Conservation (phyloP, 1,140 invertebrate genomes). For the Aleiodes sp. region DNA sequence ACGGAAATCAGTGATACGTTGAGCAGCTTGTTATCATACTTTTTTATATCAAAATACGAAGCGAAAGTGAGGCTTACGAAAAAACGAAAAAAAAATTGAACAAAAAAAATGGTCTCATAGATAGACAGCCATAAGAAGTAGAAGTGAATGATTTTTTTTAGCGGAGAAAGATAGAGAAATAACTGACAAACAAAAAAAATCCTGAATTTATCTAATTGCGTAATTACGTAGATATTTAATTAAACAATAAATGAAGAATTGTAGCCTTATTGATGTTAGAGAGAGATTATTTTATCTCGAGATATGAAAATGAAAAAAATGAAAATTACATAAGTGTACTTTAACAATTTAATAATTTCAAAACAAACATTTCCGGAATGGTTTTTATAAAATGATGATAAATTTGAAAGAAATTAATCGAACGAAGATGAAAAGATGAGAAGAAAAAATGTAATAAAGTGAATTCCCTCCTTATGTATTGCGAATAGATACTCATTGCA, state of each 20-base stretch:
- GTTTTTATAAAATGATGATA: background rate
- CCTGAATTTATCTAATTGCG: slow-evolving; percentile 27
- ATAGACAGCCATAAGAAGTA: slow-evolving; percentile 37
- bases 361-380: slow-evolving; percentile 6
- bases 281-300: slow-evolving; percentile 27
- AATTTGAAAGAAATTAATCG: slow-evolving; percentile 15
- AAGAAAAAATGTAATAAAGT: slow-evolving; percentile 17
- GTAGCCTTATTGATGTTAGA: slow-evolving; percentile 25
- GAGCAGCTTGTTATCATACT: slow-evolving; percentile 42
- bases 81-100: too few relatives aligned
- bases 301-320: too few relatives aligned
- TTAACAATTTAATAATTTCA: slow-evolving; percentile 27
- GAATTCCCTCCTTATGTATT: slow-evolving; percentile 54
- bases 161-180: background rate
- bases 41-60: slow-evolving; percentile 17
- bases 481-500: slow-evolving; percentile 52
- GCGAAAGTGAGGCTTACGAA: slow-evolving; percentile 29
- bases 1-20: slow-evolving; percentile 42
- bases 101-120: slow-evolving; percentile 10
- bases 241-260: slow-evolving; percentile 14
- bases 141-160: slow-evolving; percentile 4
- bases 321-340: slow-evolving; percentile 26
- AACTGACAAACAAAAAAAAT: background rate
- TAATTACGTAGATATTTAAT: slow-evolving; percentile 13
- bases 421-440: slow-evolving; percentile 12